Evolutionary conservation across 1,140 invertebrate genomes (phyloP).

Genomic region (Bradysia coprophila): DNA sequence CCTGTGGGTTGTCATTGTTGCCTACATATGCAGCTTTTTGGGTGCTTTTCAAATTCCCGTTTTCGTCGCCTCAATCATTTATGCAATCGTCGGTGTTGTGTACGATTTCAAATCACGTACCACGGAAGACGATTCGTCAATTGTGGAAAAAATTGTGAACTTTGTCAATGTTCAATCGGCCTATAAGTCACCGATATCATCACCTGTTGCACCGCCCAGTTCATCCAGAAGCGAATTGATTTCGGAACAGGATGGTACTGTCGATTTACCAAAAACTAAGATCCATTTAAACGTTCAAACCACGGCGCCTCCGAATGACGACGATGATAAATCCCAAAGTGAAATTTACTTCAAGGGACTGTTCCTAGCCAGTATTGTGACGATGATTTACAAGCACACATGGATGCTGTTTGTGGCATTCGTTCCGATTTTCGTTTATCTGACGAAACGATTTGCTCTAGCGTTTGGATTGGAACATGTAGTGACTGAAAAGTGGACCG

Average conservation of each 20-base stretch:
- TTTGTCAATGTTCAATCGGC: neutral
- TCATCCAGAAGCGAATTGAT: no score
- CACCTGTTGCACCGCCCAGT: neutral
- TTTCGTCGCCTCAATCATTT: slow-evolving; percentile 25
- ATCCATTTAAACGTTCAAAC: slow-evolving; percentile 1
- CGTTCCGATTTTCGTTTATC: slow-evolving; percentile 16
- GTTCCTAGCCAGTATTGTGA: slow-evolving; percentile 19
- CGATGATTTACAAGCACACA: slow-evolving; percentile 20
- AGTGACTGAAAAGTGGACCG: neutral
- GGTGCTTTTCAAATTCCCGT: slow-evolving; percentile 31
- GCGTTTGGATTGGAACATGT: slow-evolving; percentile 13
- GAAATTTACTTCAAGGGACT: slow-evolving; percentile 17
- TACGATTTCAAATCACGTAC: neutral
- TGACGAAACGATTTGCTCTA: slow-evolving; percentile 13
- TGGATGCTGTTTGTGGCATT: slow-evolving; percentile 21
- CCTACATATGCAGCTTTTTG: slow-evolving; percentile 32
- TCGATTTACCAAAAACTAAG: neutral
- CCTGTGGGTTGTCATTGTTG: slow-evolving; percentile 36
- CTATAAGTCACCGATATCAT: neutral
- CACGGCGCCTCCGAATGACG: neutral
- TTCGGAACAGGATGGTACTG: no score
- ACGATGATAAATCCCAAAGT: slow-evolving; percentile 5
- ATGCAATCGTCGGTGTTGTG: slow-evolving; percentile 30
- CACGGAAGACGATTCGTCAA: neutral
- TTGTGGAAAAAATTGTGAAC: neutral